Evolutionary conservation across 2,797 vertebrate genomes (phyloP).

Genomic region (Anolis apletophallus): DNA sequence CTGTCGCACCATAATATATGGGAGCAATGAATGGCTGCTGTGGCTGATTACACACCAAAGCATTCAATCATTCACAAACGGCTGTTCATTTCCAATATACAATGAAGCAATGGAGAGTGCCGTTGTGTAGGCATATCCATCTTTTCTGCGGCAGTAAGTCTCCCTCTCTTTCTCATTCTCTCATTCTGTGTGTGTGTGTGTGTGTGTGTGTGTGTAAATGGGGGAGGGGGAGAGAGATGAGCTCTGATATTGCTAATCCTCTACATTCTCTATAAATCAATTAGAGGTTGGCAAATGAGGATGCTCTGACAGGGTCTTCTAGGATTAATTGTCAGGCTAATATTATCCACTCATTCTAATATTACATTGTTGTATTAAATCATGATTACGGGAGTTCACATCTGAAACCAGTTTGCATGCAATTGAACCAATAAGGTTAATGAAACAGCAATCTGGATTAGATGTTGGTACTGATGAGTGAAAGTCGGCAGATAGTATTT

Average conservation of each 20-base stretch:
- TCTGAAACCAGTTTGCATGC: slow-evolving; percentile 7
- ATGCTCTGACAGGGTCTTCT: not conserved
- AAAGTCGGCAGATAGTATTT: not conserved
- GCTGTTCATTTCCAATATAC: slow-evolving; percentile 33
- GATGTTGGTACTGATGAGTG: not conserved
- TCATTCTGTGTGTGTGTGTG: not conserved
- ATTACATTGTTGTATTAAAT: slow-evolving; percentile 6
- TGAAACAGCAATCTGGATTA: slow-evolving; percentile 4
- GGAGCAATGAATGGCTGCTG: slow-evolving; percentile 28
- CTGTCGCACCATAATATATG: slow-evolving; percentile 48
- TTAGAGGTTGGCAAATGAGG: not conserved
- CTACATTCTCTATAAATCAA: not conserved
- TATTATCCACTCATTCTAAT: slow-evolving; percentile 10
- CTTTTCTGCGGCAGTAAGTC: slow-evolving; percentile 18
- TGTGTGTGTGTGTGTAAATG: not conserved
- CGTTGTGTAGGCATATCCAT: slow-evolving; percentile 7
- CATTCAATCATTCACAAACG: slow-evolving; percentile 46
- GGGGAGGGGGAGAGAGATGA: not conserved
- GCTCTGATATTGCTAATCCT: not conserved
- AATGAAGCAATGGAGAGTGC: slow-evolving; percentile 15
- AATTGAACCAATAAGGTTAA: slow-evolving; percentile 3
- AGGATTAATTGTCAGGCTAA: not conserved
- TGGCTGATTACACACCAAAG: slow-evolving; percentile 49
- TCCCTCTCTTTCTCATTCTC: not conserved
- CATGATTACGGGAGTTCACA: not conserved